Conservation (phyloP, 2,888 invertebrate species). For the Mythimna pallens region DNA sequence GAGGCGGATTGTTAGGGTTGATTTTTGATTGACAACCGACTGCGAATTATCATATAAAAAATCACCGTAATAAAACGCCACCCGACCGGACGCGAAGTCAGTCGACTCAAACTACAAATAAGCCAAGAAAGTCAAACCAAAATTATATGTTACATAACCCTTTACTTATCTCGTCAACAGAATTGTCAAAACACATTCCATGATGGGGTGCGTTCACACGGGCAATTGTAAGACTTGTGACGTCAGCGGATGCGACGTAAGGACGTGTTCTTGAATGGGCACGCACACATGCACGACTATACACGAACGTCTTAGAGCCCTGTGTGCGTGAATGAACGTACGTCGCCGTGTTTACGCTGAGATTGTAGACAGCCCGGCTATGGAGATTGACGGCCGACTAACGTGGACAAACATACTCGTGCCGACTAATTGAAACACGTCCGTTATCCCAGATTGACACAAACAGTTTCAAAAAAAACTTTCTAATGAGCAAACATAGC, state of each 20-base stretch:
- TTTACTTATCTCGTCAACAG: slow-evolving; percentile 78
- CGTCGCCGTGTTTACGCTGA: slow-evolving; percentile 74
- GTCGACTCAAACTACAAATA: slow-evolving; percentile 52
- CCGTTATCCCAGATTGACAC: slow-evolving; percentile 77
- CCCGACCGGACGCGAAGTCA: slow-evolving; percentile 61
- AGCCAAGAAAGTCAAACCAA: slow-evolving; percentile 62
- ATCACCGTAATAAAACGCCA: slow-evolving; percentile 30
- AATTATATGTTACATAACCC: slow-evolving; percentile 81
- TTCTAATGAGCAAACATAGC: slow-evolving; percentile 78
- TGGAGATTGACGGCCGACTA: slow-evolving; percentile 82
- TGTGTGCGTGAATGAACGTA: slow-evolving; percentile 84
- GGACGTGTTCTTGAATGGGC: slow-evolving; percentile 85
- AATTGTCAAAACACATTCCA: slow-evolving; percentile 82
- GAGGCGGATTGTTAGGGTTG: slow-evolving; percentile 22
- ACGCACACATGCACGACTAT: slow-evolving; percentile 78
- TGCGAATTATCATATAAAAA: slow-evolving; percentile 33
- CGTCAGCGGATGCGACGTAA: slow-evolving; percentile 87
- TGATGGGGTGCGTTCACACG: slow-evolving; percentile 83
- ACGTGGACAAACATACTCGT: slow-evolving; percentile 78
- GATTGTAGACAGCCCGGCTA: slow-evolving; percentile 74
- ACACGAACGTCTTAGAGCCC: slow-evolving; percentile 66
- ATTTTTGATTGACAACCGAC: slow-evolving; percentile 39
- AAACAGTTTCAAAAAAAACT: slow-evolving; percentile 72
- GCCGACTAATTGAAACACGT: slow-evolving; percentile 82
- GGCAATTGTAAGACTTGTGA: slow-evolving; percentile 86